A percentile compares a stretch with the other conserved stretches of the same genome.
Conservation (phyloP, 2,113 vertebrate species). For the Thamnaconus septentrionalis region DNA sequence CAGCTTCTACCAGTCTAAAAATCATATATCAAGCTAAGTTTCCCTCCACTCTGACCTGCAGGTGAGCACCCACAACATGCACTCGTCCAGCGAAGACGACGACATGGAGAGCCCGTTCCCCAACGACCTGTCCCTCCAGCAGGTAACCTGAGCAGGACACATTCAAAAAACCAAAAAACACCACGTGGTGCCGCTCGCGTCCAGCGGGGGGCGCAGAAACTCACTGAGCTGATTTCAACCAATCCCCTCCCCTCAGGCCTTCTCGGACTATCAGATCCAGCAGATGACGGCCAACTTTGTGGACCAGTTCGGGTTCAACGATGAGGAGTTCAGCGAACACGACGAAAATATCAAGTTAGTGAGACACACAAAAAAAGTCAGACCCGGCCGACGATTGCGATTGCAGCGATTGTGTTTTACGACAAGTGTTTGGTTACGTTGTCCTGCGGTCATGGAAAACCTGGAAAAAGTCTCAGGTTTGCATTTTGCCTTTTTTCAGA, state of each 20-base stretch:
- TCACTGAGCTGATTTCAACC: neutral
- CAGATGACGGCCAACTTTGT: conserved; percentile 97
- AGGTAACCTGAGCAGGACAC: conserved; percentile 72
- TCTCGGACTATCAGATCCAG: conserved; percentile 97
- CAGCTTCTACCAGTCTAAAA: neutral
- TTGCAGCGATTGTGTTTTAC: no score
- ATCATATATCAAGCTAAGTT: neutral
- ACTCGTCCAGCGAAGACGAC: conserved; percentile 95
- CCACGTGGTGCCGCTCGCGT: neutral
- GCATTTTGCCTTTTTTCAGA: no score
- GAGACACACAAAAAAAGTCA: conserved; percentile 27
- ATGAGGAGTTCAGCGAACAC: conserved; percentile 95
- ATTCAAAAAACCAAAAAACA: neutral
- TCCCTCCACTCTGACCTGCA: conserved; percentile 43
- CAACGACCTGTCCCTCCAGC: conserved; percentile 91
- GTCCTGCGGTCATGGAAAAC: no score
- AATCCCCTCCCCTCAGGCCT: conserved; percentile 79
- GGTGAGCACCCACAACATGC: conserved; percentile 95
- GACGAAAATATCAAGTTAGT: conserved; percentile 91
- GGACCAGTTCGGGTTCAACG: conserved; percentile 97
- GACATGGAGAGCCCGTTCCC: conserved; percentile 92
- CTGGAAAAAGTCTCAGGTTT: no score
- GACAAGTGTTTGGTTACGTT: no score
- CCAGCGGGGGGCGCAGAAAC: neutral
- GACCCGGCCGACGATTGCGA: neutral